Percentiles rank a stretch among this genome's conserved stretches.
phyloP scores from a whole-genome alignment of 1,140 invertebrate genomes.

The Drosophila pruinosa region DNA sequence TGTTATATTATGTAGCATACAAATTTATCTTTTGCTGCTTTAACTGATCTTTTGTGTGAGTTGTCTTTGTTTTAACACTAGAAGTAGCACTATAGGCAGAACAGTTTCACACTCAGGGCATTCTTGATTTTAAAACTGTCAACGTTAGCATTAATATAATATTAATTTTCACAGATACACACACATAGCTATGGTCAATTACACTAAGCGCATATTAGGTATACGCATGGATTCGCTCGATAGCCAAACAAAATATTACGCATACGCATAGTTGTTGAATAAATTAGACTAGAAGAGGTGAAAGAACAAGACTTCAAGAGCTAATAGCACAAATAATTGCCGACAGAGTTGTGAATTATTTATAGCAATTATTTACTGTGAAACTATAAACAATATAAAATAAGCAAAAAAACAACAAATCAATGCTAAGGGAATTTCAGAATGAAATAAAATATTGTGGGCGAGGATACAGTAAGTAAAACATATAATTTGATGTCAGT shows the following conservation, averaged over 20 bases:
- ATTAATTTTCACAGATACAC: conserved; percentile 49
- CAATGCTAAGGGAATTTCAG: conserved; percentile 27
- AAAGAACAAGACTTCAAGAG: conserved; percentile 38
- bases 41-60: not conserved
- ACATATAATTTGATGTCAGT: conserved; percentile 32
- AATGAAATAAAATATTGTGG: conserved; percentile 18
- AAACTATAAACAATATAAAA: conserved; percentile 8
- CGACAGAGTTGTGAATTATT: conserved; percentile 38
- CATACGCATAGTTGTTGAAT: conserved; percentile 72
- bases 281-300: conserved; percentile 43
- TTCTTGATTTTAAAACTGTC: conserved; percentile 76
- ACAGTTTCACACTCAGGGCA: conserved; percentile 29
- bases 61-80: not conserved
- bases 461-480: not conserved
- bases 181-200: not conserved
- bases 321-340: conserved; percentile 32
- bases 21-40: not conserved
- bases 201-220: conserved; percentile 55
- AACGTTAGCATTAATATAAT: conserved; percentile 72
- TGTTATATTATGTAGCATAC: too few relatives aligned
- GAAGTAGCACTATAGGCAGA: conserved; percentile 8
- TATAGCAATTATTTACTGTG: conserved; percentile 44
- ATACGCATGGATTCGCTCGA: conserved; percentile 66
- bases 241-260: conserved; percentile 66
- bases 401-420: conserved; percentile 13